These are phyloP conservation scores for Elymnias hypermnestra DNA, from an alignment of 1,140 invertebrate genomes.

Conservation along the genomic window DNA sequence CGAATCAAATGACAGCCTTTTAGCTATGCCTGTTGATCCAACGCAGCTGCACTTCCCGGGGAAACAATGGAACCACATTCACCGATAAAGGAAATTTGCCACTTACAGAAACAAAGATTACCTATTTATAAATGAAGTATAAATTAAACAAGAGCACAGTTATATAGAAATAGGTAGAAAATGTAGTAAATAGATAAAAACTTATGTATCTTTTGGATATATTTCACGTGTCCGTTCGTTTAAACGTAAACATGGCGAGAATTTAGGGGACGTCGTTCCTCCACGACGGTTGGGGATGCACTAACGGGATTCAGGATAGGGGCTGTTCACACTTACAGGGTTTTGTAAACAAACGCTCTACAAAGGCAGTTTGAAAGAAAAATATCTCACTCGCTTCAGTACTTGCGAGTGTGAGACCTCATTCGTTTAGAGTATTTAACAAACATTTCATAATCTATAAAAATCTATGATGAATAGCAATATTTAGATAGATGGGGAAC, in stretches of 20 bases:
- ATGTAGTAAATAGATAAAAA: background rate
- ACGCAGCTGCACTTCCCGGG: conserved; percentile 5
- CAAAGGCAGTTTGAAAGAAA: background rate
- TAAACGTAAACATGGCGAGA: conserved; percentile 1
- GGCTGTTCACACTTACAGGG: conserved; percentile 13
- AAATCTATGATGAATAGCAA: too few species aligned
- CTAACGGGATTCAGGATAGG: conserved; percentile 13
- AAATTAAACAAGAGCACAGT: too few species aligned
- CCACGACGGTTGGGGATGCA: conserved; percentile 9
- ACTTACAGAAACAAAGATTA: too few species aligned
- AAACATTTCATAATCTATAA: too few species aligned
- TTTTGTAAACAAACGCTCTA: conserved; percentile 22
- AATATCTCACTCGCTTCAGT: too few species aligned
- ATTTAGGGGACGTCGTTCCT: conserved; percentile 6
- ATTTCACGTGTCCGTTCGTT: conserved; percentile 3
- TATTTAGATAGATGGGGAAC: too few species aligned
- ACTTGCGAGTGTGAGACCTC: too few species aligned
- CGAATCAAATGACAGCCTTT: conserved; percentile 4
- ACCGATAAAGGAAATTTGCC: too few species aligned
- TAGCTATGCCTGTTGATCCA: conserved; percentile 2
- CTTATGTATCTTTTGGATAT: background rate
- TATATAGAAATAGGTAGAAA: too few species aligned
- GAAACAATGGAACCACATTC: conserved; percentile 8
- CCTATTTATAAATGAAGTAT: too few species aligned
- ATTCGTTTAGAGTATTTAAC: too few species aligned